These are phyloP conservation scores for Geotrupes spiniger DNA, from an alignment of 2,888 invertebrate species.

Conservation along the genomic window DNA sequence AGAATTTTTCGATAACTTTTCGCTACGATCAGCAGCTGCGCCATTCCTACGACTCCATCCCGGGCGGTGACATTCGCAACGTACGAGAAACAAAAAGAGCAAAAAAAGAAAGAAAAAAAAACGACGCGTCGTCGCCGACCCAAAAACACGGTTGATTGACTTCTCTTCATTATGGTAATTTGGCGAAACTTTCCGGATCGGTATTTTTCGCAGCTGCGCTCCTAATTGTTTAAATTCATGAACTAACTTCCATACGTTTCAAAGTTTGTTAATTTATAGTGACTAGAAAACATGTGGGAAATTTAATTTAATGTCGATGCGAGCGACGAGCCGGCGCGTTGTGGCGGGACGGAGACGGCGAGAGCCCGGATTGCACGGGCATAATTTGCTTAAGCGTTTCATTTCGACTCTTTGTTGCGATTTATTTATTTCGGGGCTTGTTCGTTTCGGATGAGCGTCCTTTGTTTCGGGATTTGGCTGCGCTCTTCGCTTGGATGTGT, in stretches of 20 bases:
- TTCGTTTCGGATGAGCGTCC: too few relatives aligned
- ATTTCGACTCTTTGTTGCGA: too few relatives aligned
- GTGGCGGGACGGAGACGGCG: conserved; percentile 6
- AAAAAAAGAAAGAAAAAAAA: too few relatives aligned
- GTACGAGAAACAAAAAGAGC: too few relatives aligned
- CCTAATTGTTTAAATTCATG: conserved; percentile 40
- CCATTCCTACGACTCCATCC: too few relatives aligned
- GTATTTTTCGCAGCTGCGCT: conserved; percentile 37
- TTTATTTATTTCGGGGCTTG: too few relatives aligned
- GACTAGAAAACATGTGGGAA: conserved; percentile 40
- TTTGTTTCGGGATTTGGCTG: too few relatives aligned
- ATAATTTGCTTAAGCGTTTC: conserved; percentile 14
- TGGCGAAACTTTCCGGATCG: conserved; percentile 12
- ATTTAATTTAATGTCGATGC: conserved; percentile 34
- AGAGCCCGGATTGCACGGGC: conserved; percentile 6
- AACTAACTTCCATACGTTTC: conserved; percentile 34
- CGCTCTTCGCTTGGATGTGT: too few relatives aligned
- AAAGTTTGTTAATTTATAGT: conserved; percentile 44
- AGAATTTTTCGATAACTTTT: too few relatives aligned
- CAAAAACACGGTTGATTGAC: conserved; percentile 25
- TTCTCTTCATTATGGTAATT: conserved; percentile 27
- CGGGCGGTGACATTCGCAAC: too few relatives aligned
- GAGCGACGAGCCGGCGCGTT: conserved; percentile 3
- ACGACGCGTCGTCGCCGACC: too few relatives aligned
- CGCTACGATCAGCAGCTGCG: too few relatives aligned